phyloP scores from a whole-genome alignment of 2,888 invertebrate species.

The Cataglyphis albicans region DNA sequence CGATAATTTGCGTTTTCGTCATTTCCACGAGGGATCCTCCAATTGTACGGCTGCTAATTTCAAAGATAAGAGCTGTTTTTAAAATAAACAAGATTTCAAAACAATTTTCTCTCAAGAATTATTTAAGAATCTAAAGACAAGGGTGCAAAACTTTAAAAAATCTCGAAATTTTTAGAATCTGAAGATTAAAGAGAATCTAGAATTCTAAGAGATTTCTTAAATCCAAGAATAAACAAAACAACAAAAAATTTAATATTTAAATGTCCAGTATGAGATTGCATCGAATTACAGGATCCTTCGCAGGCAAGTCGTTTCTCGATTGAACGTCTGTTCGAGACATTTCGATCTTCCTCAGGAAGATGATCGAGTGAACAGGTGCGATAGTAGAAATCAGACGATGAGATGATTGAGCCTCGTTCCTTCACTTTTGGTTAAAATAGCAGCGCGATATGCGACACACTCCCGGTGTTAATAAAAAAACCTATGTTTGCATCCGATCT shows the following conservation, averaged over 20 bases:
- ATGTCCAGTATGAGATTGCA: no score
- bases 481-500: neutral
- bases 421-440: slow-evolving; percentile 33
- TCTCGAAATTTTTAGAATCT: neutral
- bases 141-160: neutral
- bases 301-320: neutral
- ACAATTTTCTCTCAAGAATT: neutral
- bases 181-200: neutral
- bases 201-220: neutral
- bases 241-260: neutral
- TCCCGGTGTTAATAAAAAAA: slow-evolving; percentile 31
- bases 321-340: neutral
- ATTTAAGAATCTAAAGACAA: neutral
- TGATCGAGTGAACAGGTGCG: slow-evolving; percentile 8
- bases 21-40: slow-evolving; percentile 63
- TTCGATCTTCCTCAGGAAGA: neutral
- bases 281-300: slow-evolving; percentile 26
- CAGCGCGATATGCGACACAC: slow-evolving; percentile 13
- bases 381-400: slow-evolving; percentile 46
- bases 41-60: slow-evolving; percentile 57
- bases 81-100: neutral
- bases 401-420: slow-evolving; percentile 50
- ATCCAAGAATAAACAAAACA: neutral
- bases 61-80: slow-evolving; percentile 30
- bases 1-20: slow-evolving; percentile 61